Conservation (phyloP, 1,140 invertebrate species). For the Hetaerina americana region DNA sequence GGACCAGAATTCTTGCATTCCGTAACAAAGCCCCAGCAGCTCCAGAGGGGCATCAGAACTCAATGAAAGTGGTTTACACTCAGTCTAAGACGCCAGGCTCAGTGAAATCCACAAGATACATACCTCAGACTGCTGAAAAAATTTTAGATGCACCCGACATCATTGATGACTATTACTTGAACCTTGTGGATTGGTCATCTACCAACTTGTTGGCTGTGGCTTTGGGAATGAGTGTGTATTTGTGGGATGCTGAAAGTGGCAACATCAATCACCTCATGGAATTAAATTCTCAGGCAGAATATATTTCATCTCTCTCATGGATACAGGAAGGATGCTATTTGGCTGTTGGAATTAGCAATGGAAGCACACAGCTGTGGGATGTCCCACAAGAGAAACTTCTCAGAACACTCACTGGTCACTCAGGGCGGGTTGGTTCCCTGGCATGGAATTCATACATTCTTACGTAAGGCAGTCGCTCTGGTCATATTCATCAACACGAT, state of each 20-base stretch:
- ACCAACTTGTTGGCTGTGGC: slow-evolving; percentile 89
- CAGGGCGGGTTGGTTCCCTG: slow-evolving; percentile 69
- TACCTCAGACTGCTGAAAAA: slow-evolving; percentile 82
- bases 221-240: slow-evolving; percentile 69
- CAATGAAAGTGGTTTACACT: slow-evolving; percentile 80
- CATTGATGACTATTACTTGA: slow-evolving; percentile 94
- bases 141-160: slow-evolving; percentile 96
- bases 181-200: slow-evolving; percentile 91
- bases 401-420: slow-evolving; percentile 65
- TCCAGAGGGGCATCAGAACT: slow-evolving; percentile 79
- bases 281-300: slow-evolving; percentile 58
- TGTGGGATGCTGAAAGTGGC: slow-evolving; percentile 90
- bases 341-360: slow-evolving; percentile 74
- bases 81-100: slow-evolving; percentile 65
- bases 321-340: slow-evolving; percentile 78
- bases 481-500: slow-evolving; percentile 89
- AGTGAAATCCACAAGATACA: slow-evolving; percentile 67
- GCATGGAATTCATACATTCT: slow-evolving; percentile 84
- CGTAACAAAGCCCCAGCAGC: slow-evolving; percentile 75
- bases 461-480: slow-evolving; percentile 71
- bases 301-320: slow-evolving; percentile 81
- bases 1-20: slow-evolving; percentile 58
- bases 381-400: slow-evolving; percentile 49
- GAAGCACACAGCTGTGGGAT: slow-evolving; percentile 60
- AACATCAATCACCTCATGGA: slow-evolving; percentile 74